Evolutionary conservation across 2,113 vertebrate species (phyloP).

Genomic region (Crypturellus undulatus): DNA sequence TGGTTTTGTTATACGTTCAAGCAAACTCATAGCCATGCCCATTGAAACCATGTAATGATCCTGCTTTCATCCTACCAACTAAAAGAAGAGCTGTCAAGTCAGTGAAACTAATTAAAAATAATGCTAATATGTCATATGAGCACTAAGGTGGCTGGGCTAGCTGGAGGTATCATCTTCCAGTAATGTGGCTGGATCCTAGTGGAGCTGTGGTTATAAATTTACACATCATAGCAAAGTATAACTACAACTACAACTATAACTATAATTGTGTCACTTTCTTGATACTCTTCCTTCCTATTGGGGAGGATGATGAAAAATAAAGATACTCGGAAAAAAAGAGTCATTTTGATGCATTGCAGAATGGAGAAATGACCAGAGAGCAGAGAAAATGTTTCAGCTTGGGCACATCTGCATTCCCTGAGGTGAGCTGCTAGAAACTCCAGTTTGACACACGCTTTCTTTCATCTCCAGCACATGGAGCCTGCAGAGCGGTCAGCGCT

Average conservation of each 20-base stretch:
- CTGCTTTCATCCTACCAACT: neutral
- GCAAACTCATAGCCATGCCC: neutral
- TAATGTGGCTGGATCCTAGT: neutral
- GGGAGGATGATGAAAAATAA: neutral
- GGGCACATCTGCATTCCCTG: neutral
- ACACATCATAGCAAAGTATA: neutral
- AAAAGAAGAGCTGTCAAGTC: accelerated
- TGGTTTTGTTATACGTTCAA: neutral
- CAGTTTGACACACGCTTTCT: accelerated
- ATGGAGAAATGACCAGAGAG: neutral
- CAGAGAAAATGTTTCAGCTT: neutral
- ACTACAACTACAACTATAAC: neutral
- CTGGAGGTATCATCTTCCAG: neutral
- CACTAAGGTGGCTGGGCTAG: neutral
- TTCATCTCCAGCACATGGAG: neutral
- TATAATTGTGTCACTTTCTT: neutral
- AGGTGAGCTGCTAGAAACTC: neutral
- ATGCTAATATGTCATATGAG: neutral
- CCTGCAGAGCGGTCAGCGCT: neutral
- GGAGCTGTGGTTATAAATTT: neutral
- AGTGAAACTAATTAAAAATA: neutral
- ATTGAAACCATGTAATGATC: neutral
- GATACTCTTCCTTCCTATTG: neutral
- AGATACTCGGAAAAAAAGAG: neutral
- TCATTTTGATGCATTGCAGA: neutral